Percentiles rank a stretch among this genome's conserved stretches.
Evolutionary conservation across 2,888 invertebrate genomes (phyloP).

Genomic region (Watsonalla binaria): DNA sequence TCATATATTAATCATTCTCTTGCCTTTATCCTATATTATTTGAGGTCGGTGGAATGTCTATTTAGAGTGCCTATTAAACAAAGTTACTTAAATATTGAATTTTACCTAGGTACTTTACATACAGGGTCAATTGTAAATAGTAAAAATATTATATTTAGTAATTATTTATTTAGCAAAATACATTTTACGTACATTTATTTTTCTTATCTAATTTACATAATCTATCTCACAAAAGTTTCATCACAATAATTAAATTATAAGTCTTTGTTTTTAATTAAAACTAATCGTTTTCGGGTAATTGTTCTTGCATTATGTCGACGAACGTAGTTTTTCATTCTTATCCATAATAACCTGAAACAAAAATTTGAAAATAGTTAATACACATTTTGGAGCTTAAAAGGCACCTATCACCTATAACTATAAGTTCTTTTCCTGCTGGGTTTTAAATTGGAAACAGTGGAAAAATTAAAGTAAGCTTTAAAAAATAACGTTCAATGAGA

Average conservation of each 20-base stretch:
- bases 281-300: slow-evolving; percentile 7
- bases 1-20: too few relatives aligned
- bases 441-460: too few relatives aligned
- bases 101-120: too few relatives aligned
- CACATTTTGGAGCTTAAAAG: too few relatives aligned
- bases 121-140: too few relatives aligned
- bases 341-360: slow-evolving; percentile 57
- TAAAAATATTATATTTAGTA: background rate
- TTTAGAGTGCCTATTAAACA: too few relatives aligned
- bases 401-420: too few relatives aligned
- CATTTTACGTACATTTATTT: background rate
- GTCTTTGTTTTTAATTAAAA: slow-evolving; percentile 11
- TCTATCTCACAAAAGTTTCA: slow-evolving; percentile 13
- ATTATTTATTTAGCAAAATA: background rate
- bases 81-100: too few relatives aligned
- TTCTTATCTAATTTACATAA: slow-evolving; percentile 6
- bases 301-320: slow-evolving; percentile 4
- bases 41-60: too few relatives aligned
- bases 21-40: too few relatives aligned
- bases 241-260: slow-evolving; percentile 3
- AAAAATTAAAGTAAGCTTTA: too few relatives aligned
- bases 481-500: too few relatives aligned
- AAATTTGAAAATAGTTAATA: slow-evolving; percentile 6
- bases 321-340: slow-evolving; percentile 33
- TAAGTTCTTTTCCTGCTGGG: background rate